Evolutionary conservation across 53 echinoderm and acorn worm species (phyloP).

Genomic region (Arbacia lixula): DNA sequence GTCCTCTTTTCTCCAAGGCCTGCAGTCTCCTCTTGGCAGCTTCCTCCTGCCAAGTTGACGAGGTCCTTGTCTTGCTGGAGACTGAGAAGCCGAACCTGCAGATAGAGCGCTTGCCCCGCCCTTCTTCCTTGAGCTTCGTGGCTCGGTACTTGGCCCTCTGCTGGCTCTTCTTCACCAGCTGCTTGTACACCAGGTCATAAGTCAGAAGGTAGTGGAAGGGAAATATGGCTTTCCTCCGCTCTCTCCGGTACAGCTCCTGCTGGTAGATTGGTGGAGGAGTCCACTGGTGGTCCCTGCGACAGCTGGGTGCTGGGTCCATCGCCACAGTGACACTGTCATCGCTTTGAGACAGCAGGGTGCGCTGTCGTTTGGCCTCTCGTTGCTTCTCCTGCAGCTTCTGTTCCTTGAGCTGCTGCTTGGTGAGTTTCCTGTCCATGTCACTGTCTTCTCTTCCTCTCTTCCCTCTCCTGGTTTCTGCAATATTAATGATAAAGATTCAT

Average conservation of each 20-base stretch:
- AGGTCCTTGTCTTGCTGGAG: background rate
- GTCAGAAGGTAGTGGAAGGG: conserved; percentile 46
- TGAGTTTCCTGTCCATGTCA: background rate
- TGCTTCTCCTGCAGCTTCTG: conserved; percentile 50
- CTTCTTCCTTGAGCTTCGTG: conserved; percentile 9
- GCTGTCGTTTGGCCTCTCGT: conserved; percentile 47
- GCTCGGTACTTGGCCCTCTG: conserved; percentile 26
- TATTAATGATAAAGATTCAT: background rate
- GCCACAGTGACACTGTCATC: background rate
- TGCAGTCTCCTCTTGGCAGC: conserved; percentile 3
- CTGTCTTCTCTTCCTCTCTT: background rate
- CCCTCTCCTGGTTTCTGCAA: conserved; percentile 10
- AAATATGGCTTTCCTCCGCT: conserved; percentile 4
- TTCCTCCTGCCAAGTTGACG: background rate
- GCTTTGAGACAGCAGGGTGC: conserved; percentile 32
- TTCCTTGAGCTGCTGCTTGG: conserved; percentile 62
- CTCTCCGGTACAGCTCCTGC: conserved; percentile 9
- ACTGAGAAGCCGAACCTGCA: conserved; percentile 15
- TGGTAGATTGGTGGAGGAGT: conserved; percentile 3
- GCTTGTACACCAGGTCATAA: conserved; percentile 3
- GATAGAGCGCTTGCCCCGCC: conserved; percentile 19
- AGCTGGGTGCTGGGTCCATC: background rate
- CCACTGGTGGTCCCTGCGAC: background rate
- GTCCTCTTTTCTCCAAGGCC: background rate
- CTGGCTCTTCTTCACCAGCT: conserved; percentile 52